A percentile compares a stretch with the other conserved stretches of the same genome.
phyloP scores from a whole-genome alignment of 35 echinoderm and acorn worm genomes.

The Diadema setosum region DNA sequence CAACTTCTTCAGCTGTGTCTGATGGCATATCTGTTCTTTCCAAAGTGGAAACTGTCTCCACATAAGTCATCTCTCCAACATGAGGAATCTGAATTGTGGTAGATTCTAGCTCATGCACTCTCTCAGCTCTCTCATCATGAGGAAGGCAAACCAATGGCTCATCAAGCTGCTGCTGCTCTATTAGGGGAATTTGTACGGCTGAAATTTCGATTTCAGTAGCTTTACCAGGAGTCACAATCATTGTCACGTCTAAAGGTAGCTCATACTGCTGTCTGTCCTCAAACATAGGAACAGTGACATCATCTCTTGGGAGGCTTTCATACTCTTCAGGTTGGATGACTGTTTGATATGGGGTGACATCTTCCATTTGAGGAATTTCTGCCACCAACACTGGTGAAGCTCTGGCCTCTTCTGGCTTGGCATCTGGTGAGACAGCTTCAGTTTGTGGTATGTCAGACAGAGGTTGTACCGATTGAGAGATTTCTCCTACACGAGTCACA shows the following conservation, averaged over 20 bases:
- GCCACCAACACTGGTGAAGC: neutral
- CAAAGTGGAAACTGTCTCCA: too few species aligned
- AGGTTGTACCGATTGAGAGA: neutral
- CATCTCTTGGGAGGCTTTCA: neutral
- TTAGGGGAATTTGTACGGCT: too few species aligned
- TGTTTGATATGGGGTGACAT: neutral
- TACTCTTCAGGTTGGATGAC: neutral
- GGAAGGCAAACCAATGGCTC: too few species aligned
- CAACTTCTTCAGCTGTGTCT: too few species aligned
- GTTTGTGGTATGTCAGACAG: neutral
- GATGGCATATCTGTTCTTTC: too few species aligned
- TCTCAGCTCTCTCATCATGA: too few species aligned
- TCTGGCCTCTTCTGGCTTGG: neutral
- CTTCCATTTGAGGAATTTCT: slow-evolving; percentile 16
- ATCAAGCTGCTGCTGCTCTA: too few species aligned
- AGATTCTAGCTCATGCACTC: too few species aligned
- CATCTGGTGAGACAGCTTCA: neutral
- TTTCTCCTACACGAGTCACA: too few species aligned
- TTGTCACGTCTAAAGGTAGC: neutral
- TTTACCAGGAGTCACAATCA: neutral
- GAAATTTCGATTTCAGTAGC: neutral
- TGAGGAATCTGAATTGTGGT: too few species aligned
- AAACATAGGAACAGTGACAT: neutral
- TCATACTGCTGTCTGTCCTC: slow-evolving; percentile 13
- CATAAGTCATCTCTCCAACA: too few species aligned